Percentiles rank a stretch among this genome's conserved stretches.
phyloP scores from a whole-genome alignment of 2,797 vertebrate genomes.

The Pangasius macronema region DNA sequence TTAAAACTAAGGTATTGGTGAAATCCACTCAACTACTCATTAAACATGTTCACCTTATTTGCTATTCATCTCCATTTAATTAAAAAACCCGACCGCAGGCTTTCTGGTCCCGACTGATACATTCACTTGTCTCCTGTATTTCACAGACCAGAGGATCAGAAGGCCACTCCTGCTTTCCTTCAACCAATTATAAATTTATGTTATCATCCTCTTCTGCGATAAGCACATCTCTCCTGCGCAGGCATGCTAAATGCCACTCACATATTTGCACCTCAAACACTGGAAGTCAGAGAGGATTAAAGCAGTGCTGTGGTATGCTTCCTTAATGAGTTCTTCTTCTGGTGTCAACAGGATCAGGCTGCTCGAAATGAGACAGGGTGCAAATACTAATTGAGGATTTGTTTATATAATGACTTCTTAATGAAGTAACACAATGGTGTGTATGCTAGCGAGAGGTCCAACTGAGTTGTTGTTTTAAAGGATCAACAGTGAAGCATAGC shows the following conservation, averaged over 20 bases:
- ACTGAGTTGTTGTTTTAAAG: not conserved
- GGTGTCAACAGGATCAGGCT: constrained; percentile 32
- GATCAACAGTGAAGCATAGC: not conserved
- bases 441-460: not conserved
- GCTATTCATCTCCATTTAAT: constrained; percentile 25
- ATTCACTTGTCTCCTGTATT: constrained; percentile 31
- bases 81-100: constrained; percentile 14
- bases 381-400: constrained; percentile 18
- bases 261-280: constrained; percentile 60
- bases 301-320: not conserved
- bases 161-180: constrained; percentile 54
- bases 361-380: constrained; percentile 18
- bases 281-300: constrained; percentile 54
- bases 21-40: not conserved
- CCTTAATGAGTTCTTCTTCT: constrained; percentile 45
- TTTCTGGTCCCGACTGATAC: constrained; percentile 15
- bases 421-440: not conserved
- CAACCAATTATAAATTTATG: constrained; percentile 71
- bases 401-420: constrained; percentile 26
- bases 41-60: constrained; percentile 6
- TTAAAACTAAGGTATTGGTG: not conserved
- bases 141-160: constrained; percentile 39
- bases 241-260: constrained; percentile 62
- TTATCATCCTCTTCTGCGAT: constrained; percentile 63
- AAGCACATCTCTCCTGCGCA: constrained; percentile 60